Base-by-base conservation (phyloP, 2,888 invertebrate species). In the Tillus elongatus region DNA sequence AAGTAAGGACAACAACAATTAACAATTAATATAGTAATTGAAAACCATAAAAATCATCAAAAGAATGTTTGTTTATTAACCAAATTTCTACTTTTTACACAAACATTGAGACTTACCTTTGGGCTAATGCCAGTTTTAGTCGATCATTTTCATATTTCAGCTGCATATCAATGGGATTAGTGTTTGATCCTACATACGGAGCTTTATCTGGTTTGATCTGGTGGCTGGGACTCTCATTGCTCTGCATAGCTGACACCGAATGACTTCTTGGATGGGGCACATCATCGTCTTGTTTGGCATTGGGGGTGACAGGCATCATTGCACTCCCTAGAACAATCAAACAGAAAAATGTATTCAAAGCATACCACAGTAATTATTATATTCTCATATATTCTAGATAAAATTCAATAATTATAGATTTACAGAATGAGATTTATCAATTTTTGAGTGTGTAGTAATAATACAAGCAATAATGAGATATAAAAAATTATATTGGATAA, bases 121-220 rank as follows among this genome's bases (percentile, higher is more conserved):
- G 95, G 36, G 89, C 89, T 46, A 96, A 71, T 12, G 96, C 96
- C 47, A 93, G 75, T 69, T 96, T 95, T 51, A 96, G 77, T 49
- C 93, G 75, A 63, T 96, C 96, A 64, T 96, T 96, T 70, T 96
- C 96, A 68, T 95, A 95, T 61, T 95, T 90, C 44, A 96, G 74
- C 66, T 95, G 93, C 61, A 87, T 87, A 59, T 91, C 84, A 28
- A 74, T 67, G 37, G 64, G 70, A 40, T 44, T 50, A 13, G 46
- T 37, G 9, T 42, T 42, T 14, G 48, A 46, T 8, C 49, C 38
- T 13, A 48, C 45, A 13, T 46, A 39, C 37, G 53, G 52, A n/a
- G 48, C 52, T 44, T 65, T 64, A 3, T 63, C 65, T 28, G 61
- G 44, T 47, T 66, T 65, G 9, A 52, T 52, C 54, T 75, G 75